A percentile compares a stretch with the other conserved stretches of the same genome.
Conservation (phyloP, 2,797 vertebrate species). For the Tokudaia tokunoshimensis region DNA sequence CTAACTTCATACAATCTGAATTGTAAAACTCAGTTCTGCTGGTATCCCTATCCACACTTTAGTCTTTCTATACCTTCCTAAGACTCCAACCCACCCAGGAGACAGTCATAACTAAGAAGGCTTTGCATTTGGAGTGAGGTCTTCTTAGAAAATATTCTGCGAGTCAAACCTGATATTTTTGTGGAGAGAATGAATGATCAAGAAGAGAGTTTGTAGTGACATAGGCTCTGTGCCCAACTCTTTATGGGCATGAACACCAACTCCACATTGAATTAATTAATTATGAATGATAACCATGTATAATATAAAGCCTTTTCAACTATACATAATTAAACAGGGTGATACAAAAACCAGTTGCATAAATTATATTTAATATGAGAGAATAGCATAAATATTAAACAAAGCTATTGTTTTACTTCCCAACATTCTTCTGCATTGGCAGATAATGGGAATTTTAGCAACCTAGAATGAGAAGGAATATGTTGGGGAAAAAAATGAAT, state of each 20-base stretch:
- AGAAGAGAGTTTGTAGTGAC: conserved; percentile 54
- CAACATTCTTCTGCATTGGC: conserved; percentile 70
- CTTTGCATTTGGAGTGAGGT: conserved; percentile 34
- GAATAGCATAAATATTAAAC: conserved; percentile 80
- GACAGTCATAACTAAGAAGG: conserved; percentile 6
- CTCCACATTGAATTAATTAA: conserved; percentile 81
- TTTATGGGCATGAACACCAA: conserved; percentile 72
- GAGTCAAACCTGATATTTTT: conserved; percentile 59
- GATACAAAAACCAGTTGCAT: conserved; percentile 75
- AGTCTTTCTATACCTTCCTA: background rate
- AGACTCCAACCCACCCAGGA: background rate
- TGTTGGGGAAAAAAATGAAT: conserved; percentile 41
- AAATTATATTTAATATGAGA: conserved; percentile 78
- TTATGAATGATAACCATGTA: conserved; percentile 81
- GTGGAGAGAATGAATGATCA: conserved; percentile 30
- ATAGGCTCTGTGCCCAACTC: conserved; percentile 57
- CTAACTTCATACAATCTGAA: background rate
- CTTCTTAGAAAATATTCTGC: conserved; percentile 27
- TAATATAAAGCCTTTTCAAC: conserved; percentile 78
- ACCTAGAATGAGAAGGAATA: conserved; percentile 41
- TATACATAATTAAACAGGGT: conserved; percentile 79
- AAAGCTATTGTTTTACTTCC: conserved; percentile 80
- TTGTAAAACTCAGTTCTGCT: background rate
- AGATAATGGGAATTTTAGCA: conserved; percentile 37
- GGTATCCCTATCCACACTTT: background rate